phyloP scores from a whole-genome alignment of 2,113 vertebrate genomes.

The Tragelaphus imberbis region DNA sequence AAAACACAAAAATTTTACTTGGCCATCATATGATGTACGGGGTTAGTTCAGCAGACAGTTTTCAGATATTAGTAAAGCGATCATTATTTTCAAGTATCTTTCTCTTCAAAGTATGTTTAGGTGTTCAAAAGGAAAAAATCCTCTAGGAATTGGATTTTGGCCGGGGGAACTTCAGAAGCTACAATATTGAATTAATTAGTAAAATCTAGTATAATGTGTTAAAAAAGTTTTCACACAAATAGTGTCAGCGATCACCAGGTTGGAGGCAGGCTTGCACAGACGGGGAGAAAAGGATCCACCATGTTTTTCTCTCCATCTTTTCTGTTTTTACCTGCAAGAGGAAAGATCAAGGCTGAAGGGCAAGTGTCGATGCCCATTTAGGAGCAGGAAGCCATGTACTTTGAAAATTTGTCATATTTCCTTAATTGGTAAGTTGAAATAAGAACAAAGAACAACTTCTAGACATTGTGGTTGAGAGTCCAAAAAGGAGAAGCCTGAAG shows the following conservation, averaged over 20 bases:
- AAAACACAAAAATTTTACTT: background rate
- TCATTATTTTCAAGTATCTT: background rate
- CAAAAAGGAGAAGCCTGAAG: background rate
- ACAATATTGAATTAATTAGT: slow-evolving; percentile 44
- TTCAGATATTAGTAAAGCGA: slow-evolving; percentile 51
- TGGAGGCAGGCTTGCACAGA: slow-evolving; percentile 74
- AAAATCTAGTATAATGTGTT: slow-evolving; percentile 33
- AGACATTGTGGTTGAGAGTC: background rate
- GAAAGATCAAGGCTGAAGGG: slow-evolving; percentile 74
- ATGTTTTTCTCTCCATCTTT: slow-evolving; percentile 72
- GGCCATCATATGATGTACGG: background rate
- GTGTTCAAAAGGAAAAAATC: background rate
- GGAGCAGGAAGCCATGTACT: slow-evolving; percentile 30
- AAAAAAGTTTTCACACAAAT: slow-evolving; percentile 58
- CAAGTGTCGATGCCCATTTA: background rate
- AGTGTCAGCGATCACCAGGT: slow-evolving; percentile 70
- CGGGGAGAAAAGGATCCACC: slow-evolving; percentile 70
- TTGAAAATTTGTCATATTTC: background rate
- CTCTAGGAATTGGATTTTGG: slow-evolving; percentile 47
- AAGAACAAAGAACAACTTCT: background rate
- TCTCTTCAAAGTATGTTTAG: slow-evolving; percentile 28
- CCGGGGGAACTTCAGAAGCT: background rate
- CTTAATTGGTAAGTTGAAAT: background rate
- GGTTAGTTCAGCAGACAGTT: slow-evolving; percentile 39
- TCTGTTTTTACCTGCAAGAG: slow-evolving; percentile 76